Conservation (phyloP, 2,888 invertebrate species). For the Poecilobothrus nobilitatus region DNA sequence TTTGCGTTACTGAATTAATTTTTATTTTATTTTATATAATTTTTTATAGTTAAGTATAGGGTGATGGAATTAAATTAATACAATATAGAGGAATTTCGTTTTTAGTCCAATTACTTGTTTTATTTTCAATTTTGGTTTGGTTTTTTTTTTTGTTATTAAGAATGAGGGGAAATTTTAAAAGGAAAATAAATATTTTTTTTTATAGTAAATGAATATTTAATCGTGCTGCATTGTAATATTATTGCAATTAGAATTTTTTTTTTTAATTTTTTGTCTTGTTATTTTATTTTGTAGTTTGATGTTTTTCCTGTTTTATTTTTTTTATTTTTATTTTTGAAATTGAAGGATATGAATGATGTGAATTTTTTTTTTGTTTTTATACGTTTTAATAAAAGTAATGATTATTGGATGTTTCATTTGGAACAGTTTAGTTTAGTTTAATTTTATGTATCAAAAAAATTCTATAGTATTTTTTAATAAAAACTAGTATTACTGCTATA, state of each 20-base stretch:
- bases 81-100: background rate
- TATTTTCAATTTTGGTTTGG: too few relatives aligned
- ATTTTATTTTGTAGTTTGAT: background rate
- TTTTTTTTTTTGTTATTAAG: too few relatives aligned
- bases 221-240: background rate
- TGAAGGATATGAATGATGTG: background rate
- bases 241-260: background rate
- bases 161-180: background rate
- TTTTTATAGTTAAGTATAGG: too few relatives aligned
- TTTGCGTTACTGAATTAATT: background rate
- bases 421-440: background rate
- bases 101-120: background rate
- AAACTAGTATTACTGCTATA: too few relatives aligned
- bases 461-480: too few relatives aligned
- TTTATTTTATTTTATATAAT: too few relatives aligned
- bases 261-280: too few relatives aligned
- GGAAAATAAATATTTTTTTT: background rate
- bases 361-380: background rate
- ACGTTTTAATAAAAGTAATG: background rate
- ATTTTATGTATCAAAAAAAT: too few relatives aligned
- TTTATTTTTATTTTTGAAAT: too few relatives aligned
- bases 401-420: background rate
- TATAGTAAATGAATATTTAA: background rate
- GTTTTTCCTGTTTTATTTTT: too few relatives aligned
- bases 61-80: background rate